Evolutionary conservation across 1,140 invertebrate species (phyloP).

Genomic region (Camponotus pennsylvanicus): DNA sequence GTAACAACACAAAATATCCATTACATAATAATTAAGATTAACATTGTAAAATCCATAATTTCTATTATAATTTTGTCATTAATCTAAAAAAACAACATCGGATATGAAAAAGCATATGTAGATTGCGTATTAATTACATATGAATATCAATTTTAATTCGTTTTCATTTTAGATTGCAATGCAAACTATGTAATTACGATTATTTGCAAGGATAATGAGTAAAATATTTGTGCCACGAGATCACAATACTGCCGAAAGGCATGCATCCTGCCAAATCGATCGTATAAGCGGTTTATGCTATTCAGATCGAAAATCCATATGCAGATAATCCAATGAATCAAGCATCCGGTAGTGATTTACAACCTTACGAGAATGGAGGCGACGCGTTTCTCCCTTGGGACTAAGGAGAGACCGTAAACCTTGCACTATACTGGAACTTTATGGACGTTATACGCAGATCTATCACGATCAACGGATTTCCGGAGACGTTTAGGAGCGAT

Average conservation of each 20-base stretch:
- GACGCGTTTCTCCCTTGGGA: constrained; percentile 75
- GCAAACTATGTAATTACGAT: neutral
- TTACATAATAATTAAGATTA: constrained; percentile 24
- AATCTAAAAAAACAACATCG: neutral
- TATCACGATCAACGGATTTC: constrained; percentile 82
- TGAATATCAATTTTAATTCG: neutral
- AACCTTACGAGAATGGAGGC: constrained; percentile 76
- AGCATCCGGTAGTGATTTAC: constrained; percentile 80
- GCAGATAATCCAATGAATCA: constrained; percentile 80
- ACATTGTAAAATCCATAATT: neutral
- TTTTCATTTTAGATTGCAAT: neutral
- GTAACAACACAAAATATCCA: neutral
- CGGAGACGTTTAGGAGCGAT: constrained; percentile 73
- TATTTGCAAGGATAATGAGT: constrained; percentile 23
- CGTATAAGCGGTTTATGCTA: constrained; percentile 42
- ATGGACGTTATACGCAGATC: constrained; percentile 81
- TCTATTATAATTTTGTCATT: neutral
- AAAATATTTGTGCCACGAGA: neutral
- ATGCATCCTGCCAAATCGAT: neutral
- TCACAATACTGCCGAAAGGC: neutral
- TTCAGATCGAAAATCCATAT: constrained; percentile 73
- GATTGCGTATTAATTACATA: neutral
- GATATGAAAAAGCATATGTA: neutral
- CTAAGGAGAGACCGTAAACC: constrained; percentile 78
- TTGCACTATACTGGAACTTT: constrained; percentile 79